Evolutionary conservation across 2,113 vertebrate genomes (phyloP).

Genomic region (Xiphophorus hellerii): DNA sequence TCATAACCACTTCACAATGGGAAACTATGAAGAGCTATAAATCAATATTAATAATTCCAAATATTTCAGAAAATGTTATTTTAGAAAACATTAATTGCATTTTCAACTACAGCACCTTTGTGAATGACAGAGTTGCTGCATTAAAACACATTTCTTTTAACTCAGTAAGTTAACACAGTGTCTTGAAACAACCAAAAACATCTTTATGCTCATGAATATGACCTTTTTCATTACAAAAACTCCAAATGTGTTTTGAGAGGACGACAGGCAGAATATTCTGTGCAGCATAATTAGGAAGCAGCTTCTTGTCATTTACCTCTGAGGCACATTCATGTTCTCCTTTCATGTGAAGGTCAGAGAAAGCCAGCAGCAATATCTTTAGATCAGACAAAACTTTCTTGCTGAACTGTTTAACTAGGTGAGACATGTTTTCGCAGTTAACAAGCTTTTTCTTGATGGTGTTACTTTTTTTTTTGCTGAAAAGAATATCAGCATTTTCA

Average conservation of each 20-base stretch:
- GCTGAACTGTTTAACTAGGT: conserved; percentile 13
- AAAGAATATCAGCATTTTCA: neutral
- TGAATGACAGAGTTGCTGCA: neutral
- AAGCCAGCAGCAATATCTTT: conserved; percentile 44
- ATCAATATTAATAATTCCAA: too few relatives aligned
- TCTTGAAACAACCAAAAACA: neutral
- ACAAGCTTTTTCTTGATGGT: neutral
- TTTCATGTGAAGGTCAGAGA: conserved; percentile 64
- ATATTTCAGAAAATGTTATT: too few relatives aligned
- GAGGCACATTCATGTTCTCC: conserved; percentile 33
- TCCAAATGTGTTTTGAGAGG: conserved; percentile 13
- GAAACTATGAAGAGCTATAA: too few relatives aligned
- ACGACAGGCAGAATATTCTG: conserved; percentile 24
- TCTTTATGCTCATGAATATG: neutral
- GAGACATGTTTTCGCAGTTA: conserved; percentile 49
- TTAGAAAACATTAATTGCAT: too few relatives aligned
- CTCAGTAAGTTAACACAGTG: neutral
- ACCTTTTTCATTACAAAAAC: neutral
- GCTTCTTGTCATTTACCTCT: conserved; percentile 47
- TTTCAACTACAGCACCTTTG: neutral
- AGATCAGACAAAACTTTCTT: conserved; percentile 27
- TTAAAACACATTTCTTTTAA: neutral
- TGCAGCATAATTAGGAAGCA: conserved; percentile 43
- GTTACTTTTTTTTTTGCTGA: neutral
- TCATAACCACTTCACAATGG: too few relatives aligned